Evolutionary conservation across 2,888 invertebrate genomes (phyloP).

Genomic region (Chouioia cunea): DNA sequence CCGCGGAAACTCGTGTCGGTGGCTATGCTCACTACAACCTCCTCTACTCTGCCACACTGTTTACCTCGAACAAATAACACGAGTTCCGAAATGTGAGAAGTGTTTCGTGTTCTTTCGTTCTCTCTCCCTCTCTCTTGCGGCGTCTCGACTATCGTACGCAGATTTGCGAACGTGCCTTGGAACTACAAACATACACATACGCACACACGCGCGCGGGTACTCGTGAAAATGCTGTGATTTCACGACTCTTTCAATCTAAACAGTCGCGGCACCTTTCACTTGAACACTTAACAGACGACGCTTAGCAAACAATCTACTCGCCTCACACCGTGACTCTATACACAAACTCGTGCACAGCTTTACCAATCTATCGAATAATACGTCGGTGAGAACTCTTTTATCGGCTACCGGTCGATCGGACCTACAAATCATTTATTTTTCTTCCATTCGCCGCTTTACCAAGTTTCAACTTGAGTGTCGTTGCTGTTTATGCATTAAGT

Average conservation of each 20-base stretch:
- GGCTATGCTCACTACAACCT: too few species aligned
- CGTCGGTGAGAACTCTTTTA: slow-evolving; percentile 3
- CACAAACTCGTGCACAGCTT: not conserved
- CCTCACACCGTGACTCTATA: too few species aligned
- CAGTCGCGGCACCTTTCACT: not conserved
- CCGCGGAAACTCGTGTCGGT: not conserved
- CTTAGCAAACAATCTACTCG: slow-evolving; percentile 2
- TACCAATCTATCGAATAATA: slow-evolving; percentile 22
- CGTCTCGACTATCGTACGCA: slow-evolving; percentile 1
- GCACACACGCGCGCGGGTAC: slow-evolving; percentile 2
- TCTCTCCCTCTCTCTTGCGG: too few species aligned
- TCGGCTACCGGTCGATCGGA: not conserved
- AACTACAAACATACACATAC: slow-evolving; percentile 4
- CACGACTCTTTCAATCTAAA: slow-evolving; percentile 18
- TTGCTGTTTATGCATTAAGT: too few species aligned
- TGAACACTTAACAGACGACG: not conserved
- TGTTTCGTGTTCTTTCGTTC: not conserved
- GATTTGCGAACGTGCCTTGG: not conserved
- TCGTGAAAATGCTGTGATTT: slow-evolving; percentile 1
- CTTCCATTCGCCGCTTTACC: too few species aligned
- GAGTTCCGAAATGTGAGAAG: slow-evolving; percentile 14
- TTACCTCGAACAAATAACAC: slow-evolving; percentile 26
- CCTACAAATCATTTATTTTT: not conserved
- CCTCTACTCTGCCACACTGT: not conserved
- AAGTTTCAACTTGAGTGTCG: too few species aligned